Conservation (phyloP, 1,140 invertebrate genomes). For the Tetragnatha versicolor region DNA sequence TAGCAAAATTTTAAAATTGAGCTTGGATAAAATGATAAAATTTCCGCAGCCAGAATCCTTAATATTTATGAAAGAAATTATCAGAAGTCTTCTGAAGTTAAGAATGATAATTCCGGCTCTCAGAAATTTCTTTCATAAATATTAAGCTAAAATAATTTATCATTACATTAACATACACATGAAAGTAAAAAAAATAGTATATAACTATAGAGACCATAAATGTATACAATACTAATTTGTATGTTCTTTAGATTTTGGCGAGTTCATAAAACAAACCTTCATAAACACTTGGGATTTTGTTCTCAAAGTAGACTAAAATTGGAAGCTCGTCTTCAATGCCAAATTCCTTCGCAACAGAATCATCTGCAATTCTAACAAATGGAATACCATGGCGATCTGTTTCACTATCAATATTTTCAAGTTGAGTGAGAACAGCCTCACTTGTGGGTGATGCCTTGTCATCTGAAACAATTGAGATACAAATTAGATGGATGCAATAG, state of each 20-base stretch:
- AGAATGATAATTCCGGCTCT: slow-evolving; percentile 25
- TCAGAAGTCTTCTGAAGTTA: no score
- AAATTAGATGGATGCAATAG: background rate
- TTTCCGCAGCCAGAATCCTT: no score
- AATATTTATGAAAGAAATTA: no score
- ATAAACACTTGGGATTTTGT: slow-evolving; percentile 59
- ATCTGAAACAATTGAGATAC: slow-evolving; percentile 57
- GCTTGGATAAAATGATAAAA: no score
- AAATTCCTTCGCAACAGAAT: slow-evolving; percentile 60
- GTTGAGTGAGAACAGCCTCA: slow-evolving; percentile 60
- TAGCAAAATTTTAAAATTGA: no score
- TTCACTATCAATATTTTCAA: slow-evolving; percentile 65
- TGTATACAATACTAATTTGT: no score
- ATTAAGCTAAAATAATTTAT: background rate
- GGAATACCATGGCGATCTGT: slow-evolving; percentile 59
- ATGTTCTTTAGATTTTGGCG: no score
- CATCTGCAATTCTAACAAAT: slow-evolving; percentile 62
- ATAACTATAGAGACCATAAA: no score
- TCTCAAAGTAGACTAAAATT: slow-evolving; percentile 61
- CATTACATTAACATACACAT: background rate
- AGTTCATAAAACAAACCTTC: slow-evolving; percentile 56
- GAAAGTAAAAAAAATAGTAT: no score
- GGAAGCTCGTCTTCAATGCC: slow-evolving; percentile 59
- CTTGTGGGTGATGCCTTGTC: slow-evolving; percentile 61
- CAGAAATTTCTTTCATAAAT: background rate